Evolutionary conservation across 2,888 invertebrate genomes (phyloP).

Genomic region (Xestoiulus laeticollis): DNA sequence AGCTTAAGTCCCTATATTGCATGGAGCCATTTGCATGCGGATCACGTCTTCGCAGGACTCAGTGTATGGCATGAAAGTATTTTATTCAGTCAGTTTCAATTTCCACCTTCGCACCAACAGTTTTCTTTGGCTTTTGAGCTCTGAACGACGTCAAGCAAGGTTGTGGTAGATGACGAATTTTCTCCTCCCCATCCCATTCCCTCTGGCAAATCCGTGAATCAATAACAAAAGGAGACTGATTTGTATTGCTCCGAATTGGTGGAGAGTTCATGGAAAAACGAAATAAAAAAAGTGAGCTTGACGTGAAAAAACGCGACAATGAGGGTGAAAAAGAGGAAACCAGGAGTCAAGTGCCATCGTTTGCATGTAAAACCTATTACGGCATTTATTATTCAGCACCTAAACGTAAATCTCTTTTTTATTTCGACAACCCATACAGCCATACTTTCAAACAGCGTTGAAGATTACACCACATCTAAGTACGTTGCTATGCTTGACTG

Average conservation of each 20-base stretch:
- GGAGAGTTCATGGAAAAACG: neutral
- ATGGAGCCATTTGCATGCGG: constrained; percentile 12
- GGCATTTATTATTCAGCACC: constrained; percentile 29
- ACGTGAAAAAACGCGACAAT: constrained; percentile 10
- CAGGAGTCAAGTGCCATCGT: constrained; percentile 32
- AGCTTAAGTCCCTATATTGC: constrained; percentile 43
- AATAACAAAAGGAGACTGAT: constrained; percentile 34
- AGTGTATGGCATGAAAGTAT: constrained; percentile 24
- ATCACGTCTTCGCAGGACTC: constrained; percentile 29
- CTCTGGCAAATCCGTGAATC: constrained; percentile 27
- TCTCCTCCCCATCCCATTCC: neutral
- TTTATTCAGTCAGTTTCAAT: constrained; percentile 46
- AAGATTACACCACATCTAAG: neutral
- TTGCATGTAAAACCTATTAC: constrained; percentile 30
- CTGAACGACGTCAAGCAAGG: neutral
- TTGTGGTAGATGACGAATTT: neutral
- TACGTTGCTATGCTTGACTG: neutral
- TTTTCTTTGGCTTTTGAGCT: neutral
- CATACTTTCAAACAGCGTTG: neutral
- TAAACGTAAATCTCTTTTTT: constrained; percentile 17
- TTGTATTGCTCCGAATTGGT: constrained; percentile 27
- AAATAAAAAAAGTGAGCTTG: neutral
- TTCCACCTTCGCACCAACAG: constrained; percentile 24
- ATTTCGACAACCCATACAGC: neutral
- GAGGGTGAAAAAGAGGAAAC: neutral